phyloP scores from a whole-genome alignment of 30 jellyfish, hydroid and myxozoan species.

The Euphysa ruthae region DNA sequence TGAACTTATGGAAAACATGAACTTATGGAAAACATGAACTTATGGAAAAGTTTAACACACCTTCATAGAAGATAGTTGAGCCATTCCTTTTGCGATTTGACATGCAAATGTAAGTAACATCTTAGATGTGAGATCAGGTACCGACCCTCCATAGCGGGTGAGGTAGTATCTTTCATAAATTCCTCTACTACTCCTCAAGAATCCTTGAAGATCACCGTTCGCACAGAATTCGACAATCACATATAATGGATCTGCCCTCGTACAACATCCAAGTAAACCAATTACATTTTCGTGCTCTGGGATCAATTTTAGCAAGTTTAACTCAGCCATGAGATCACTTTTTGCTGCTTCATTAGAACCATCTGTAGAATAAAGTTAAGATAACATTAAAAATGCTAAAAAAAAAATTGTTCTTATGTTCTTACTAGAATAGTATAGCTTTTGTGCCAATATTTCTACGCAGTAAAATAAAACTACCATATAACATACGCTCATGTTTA shows the following conservation, averaged over 20 bases:
- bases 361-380: constrained; percentile 36
- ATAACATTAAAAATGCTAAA: too few relatives aligned
- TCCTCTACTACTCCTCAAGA: constrained; percentile 86
- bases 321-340: constrained; percentile 77
- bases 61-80: constrained; percentile 71
- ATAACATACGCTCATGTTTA: too few relatives aligned
- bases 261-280: constrained; percentile 85
- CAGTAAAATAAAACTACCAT: too few relatives aligned
- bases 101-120: constrained; percentile 76
- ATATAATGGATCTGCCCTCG: constrained; percentile 68
- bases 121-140: constrained; percentile 64
- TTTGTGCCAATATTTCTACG: too few relatives aligned
- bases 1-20: not conserved
- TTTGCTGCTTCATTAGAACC: constrained; percentile 59
- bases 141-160: constrained; percentile 59
- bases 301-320: constrained; percentile 68
- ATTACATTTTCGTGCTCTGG: constrained; percentile 91
- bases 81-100: constrained; percentile 86
- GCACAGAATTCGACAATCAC: constrained; percentile 91
- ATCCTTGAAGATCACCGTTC: constrained; percentile 92
- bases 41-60: constrained; percentile 17
- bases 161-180: constrained; percentile 66
- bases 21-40: not conserved
- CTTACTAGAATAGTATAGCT: too few relatives aligned
- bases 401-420: too few relatives aligned